Conservation (phyloP, 2,797 vertebrate species). For the Peromyscus attwateri region DNA sequence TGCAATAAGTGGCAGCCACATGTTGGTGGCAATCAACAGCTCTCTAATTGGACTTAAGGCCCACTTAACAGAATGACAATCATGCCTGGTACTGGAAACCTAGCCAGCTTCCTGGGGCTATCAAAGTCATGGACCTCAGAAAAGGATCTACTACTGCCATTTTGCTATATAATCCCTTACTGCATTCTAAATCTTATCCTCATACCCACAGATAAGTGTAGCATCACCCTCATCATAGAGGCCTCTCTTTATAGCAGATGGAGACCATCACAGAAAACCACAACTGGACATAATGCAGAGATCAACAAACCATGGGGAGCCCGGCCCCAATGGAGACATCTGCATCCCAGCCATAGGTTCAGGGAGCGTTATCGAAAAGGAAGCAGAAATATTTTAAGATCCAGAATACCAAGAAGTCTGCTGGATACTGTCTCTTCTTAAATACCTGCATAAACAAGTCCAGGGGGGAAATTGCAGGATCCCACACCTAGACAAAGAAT, state of each 20-base stretch:
- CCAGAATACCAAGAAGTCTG: not conserved
- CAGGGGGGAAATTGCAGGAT: not conserved
- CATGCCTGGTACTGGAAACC: not conserved
- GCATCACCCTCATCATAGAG: not conserved
- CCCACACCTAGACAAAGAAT: not conserved
- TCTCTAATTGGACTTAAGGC: not conserved
- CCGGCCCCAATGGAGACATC: not conserved
- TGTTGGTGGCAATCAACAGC: not conserved
- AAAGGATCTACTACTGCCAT: not conserved
- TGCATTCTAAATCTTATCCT: not conserved
- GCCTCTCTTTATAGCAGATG: not conserved
- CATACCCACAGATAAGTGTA: not conserved
- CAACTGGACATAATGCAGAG: not conserved
- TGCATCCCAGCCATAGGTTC: not conserved
- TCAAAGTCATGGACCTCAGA: not conserved
- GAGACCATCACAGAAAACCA: not conserved
- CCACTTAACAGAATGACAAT: not conserved
- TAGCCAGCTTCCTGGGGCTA: not conserved
- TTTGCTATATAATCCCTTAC: not conserved
- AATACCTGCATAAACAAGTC: not conserved
- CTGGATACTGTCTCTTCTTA: not conserved
- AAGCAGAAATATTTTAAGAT: not conserved
- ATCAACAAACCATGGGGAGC: not conserved
- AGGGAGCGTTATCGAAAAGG: not conserved
- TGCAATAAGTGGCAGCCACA: not conserved